A percentile compares a stretch with the other conserved stretches of the same genome.
Conservation (phyloP, 2,797 vertebrate species). For the Schizopygopsis pylzovi region DNA sequence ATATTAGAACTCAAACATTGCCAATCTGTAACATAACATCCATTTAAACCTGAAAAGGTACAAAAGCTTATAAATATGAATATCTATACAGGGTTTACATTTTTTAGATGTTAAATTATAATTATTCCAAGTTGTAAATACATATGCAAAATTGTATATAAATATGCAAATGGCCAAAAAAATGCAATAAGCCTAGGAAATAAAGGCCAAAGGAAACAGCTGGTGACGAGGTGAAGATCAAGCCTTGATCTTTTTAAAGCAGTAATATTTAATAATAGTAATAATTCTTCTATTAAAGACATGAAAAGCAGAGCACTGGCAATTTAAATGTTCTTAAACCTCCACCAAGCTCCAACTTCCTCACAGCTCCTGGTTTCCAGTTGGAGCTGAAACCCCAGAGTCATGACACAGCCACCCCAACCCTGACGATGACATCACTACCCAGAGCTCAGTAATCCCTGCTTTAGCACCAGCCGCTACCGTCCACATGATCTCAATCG, state of each 20-base stretch:
- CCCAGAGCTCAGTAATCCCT: conserved; percentile 58
- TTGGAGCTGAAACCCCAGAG: conserved; percentile 15
- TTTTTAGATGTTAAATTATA: background rate
- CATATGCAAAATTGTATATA: background rate
- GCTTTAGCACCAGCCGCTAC: conserved; percentile 57
- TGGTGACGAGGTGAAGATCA: background rate
- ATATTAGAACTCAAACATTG: background rate
- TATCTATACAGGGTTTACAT: background rate
- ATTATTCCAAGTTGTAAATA: background rate
- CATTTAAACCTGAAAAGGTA: background rate
- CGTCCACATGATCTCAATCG: conserved; percentile 59
- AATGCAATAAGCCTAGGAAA: background rate
- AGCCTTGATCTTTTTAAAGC: conserved; percentile 1
- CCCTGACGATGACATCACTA: conserved; percentile 60
- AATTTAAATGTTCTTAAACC: conserved; percentile 8
- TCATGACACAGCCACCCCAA: conserved; percentile 42
- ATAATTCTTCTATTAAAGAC: background rate
- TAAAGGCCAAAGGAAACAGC: background rate
- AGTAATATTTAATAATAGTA: background rate
- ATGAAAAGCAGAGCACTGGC: background rate
- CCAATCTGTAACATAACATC: background rate
- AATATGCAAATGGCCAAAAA: background rate
- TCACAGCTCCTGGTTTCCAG: conserved; percentile 15
- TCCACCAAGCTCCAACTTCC: background rate
- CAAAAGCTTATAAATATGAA: background rate